Evolutionary conservation across 2,113 vertebrate genomes (phyloP).

Genomic region (Ochotona curzoniae): DNA sequence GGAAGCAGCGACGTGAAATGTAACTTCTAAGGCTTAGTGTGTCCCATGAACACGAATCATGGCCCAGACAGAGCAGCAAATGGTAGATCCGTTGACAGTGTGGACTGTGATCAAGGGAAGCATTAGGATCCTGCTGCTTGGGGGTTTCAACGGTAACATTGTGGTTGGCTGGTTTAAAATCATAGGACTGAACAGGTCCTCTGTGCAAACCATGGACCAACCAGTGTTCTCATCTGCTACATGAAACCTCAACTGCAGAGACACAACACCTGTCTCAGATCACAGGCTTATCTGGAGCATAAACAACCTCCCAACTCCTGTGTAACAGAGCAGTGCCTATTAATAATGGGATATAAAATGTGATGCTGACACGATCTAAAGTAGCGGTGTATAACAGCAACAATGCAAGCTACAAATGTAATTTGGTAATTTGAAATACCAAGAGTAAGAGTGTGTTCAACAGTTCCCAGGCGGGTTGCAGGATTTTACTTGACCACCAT

Average conservation of each 20-base stretch:
- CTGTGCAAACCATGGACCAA: not conserved
- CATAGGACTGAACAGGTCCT: not conserved
- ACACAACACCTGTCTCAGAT: not conserved
- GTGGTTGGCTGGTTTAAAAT: not conserved
- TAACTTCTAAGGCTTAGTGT: not conserved
- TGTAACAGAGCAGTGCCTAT: not conserved
- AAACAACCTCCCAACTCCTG: not conserved
- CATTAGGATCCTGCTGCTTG: not conserved
- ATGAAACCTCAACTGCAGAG: not conserved
- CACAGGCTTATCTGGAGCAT: not conserved
- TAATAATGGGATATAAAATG: not conserved
- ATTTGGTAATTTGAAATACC: not conserved
- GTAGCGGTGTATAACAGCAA: not conserved
- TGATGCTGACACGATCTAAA: not conserved
- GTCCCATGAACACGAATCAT: not conserved
- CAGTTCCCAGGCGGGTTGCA: too few relatives aligned
- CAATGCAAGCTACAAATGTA: not conserved
- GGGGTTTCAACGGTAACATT: not conserved
- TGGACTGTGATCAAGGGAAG: not conserved
- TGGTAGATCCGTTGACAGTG: not conserved
- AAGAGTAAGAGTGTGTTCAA: too few relatives aligned
- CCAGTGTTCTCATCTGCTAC: not conserved
- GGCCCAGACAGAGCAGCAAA: not conserved
- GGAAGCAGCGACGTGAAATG: not conserved
- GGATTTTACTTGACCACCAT: too few relatives aligned